These are phyloP conservation scores for Charadrius vociferus DNA, from an alignment of 2,113 vertebrate species.

Conservation along the genomic window DNA sequence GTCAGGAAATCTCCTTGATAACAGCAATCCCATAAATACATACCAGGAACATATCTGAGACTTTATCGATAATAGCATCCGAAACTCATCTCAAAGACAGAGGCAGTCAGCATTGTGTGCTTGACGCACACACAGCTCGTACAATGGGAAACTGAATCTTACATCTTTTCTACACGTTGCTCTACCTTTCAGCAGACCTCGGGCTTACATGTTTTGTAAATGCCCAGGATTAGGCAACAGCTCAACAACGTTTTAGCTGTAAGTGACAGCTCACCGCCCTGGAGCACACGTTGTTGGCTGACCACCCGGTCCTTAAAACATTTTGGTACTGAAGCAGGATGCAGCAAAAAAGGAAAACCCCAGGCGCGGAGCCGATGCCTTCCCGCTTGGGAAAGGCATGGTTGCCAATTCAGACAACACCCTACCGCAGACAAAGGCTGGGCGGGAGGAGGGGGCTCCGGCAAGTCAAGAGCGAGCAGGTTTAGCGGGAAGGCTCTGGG, in stretches of 20 bases:
- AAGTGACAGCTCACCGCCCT: neutral
- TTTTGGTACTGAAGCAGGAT: neutral
- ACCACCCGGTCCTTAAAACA: neutral
- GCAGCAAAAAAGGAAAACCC: too few species aligned
- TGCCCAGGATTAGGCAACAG: neutral
- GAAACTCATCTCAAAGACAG: neutral
- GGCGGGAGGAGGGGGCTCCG: neutral
- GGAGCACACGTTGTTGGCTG: neutral
- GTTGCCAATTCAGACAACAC: neutral
- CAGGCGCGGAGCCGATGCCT: neutral
- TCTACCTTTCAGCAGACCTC: neutral
- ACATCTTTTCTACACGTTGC: neutral
- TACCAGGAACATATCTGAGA: neutral
- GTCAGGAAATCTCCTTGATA: neutral
- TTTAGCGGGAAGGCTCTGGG: neutral
- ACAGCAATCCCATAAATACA: neutral
- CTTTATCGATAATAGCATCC: neutral
- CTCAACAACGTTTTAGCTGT: neutral
- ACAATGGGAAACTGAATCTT: neutral
- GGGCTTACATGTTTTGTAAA: neutral
- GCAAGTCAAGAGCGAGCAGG: neutral
- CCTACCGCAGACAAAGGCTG: conserved; percentile 42
- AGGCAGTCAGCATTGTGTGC: neutral
- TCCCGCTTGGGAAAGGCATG: neutral
- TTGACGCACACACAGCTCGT: neutral